Evolutionary conservation across 2,888 invertebrate species (phyloP), one percentile per base, ranked within the genome.

Genomic region (Hydrotaea diabolus): DNA sequence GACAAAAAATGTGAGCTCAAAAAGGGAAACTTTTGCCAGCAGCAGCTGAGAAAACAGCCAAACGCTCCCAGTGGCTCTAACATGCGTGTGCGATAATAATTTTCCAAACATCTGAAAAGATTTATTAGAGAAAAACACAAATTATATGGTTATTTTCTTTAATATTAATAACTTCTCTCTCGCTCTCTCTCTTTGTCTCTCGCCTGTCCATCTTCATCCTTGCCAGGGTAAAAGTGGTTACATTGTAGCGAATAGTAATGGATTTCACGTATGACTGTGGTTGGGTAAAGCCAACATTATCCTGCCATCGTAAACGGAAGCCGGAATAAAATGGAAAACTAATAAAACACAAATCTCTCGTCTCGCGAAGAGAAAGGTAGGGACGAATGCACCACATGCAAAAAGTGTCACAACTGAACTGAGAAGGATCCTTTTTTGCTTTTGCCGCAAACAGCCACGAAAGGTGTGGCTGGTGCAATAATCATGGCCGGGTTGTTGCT

Each of bases 301-400:
- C n/a, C n/a, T n/a, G n/a, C n/a, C n/a, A n/a, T n/a, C 79, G 36
- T 79, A 82, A 82, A 77, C n/a, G n/a, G n/a, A n/a, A n/a, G n/a
- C n/a, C n/a, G 31, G 31, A 31, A 4, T 4, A 85, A 84, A 62
- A 79, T 85, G 82, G 73, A 69, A 85, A 85, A 80, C 77, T 85
- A 85, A 82, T 85, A 85, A 85, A 85, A 31, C n/a, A 31, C 3
- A 31, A 31, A 85, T 82, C 82, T 78, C 57, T 84, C 82, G 79
- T 85, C 46, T 21, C 19, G 39, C 73, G 46, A 79, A 75, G 79
- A 64, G 82, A 77, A 78, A 82, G 31, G n/a, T n/a, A n/a, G n/a
- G n/a, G n/a, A n/a, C 77, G 81, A 78, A 80, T 85, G 82, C 74
- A 82, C 82, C 82, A 85, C 76, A 80, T 85, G 82, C 74, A 85